Conservation (phyloP, 2,888 invertebrate genomes). For the Chromoteleia sp. region DNA sequence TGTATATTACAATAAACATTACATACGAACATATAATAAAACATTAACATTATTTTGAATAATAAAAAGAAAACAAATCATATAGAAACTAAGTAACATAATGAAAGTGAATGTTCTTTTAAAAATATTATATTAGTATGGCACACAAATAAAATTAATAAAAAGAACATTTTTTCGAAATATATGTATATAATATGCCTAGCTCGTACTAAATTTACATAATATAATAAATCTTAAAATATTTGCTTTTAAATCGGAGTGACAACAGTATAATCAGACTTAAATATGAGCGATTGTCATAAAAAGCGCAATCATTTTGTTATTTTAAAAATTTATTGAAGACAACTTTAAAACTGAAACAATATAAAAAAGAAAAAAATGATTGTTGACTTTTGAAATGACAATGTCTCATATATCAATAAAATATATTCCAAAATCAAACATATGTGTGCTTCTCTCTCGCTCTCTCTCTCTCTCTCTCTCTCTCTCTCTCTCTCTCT, state of each 20-base stretch:
- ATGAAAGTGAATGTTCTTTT: constrained; percentile 28
- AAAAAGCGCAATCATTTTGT: constrained; percentile 31
- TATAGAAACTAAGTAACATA: background rate
- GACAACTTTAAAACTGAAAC: background rate
- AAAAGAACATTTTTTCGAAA: constrained; percentile 14
- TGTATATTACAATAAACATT: background rate
- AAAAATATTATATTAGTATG: constrained; percentile 41
- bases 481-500: constrained; percentile 20
- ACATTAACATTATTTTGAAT: background rate
- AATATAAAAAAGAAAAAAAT: constrained; percentile 9
- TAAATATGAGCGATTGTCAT: constrained; percentile 57
- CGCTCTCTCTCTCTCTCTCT: constrained; percentile 20
- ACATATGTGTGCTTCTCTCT: too few species aligned
- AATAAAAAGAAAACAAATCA: constrained; percentile 4
- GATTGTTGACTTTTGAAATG: constrained; percentile 33
- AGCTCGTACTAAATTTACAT: constrained; percentile 45
- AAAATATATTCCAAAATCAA: constrained; percentile 78
- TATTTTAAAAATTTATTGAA: background rate
- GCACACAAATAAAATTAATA: constrained; percentile 41
- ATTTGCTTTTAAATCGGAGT: constrained; percentile 49
- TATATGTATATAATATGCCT: constrained; percentile 43
- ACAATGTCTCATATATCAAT: constrained; percentile 73
- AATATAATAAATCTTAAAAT: constrained; percentile 54
- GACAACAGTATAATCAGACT: constrained; percentile 59
- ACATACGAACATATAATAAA: background rate